These are phyloP conservation scores for Palythoa grandiflora DNA, from an alignment of 92 coral and sea anemone species.

Conservation along the genomic window DNA sequence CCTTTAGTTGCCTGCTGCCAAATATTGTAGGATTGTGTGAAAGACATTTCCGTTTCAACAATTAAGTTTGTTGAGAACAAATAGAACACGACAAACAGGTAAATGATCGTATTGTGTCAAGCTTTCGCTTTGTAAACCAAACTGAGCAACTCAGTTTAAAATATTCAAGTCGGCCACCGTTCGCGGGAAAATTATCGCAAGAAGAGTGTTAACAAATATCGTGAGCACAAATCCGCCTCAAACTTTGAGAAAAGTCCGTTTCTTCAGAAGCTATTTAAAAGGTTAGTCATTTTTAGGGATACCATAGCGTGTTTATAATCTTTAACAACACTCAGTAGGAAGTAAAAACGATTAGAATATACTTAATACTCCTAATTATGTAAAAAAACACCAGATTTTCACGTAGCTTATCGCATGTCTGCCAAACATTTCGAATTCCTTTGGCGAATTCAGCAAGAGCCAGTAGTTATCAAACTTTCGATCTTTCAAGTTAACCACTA, in stretches of 20 bases:
- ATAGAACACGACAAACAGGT: constrained; percentile 2
- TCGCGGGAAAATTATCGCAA: background rate
- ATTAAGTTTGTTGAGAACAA: background rate
- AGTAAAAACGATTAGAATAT: background rate
- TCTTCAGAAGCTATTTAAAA: background rate
- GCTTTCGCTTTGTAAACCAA: background rate
- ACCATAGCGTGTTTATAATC: background rate
- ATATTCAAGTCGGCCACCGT: background rate
- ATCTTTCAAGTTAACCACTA: background rate
- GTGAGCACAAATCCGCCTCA: background rate
- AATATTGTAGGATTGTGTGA: background rate
- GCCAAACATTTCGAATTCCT: background rate
- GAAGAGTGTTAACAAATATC: background rate
- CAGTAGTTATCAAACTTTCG: background rate
- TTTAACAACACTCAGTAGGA: background rate
- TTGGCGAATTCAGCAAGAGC: background rate
- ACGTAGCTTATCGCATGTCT: background rate
- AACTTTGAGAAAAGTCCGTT: background rate
- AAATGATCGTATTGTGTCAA: background rate
- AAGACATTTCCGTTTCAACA: background rate
- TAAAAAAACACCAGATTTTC: background rate
- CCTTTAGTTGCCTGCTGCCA: background rate
- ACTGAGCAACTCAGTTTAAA: background rate
- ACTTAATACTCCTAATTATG: too few relatives aligned
- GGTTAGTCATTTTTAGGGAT: background rate